Evolutionary conservation across 2,797 vertebrate species (phyloP), one percentile per base, ranked within the genome.

Genomic region (Pampus argenteus): DNA sequence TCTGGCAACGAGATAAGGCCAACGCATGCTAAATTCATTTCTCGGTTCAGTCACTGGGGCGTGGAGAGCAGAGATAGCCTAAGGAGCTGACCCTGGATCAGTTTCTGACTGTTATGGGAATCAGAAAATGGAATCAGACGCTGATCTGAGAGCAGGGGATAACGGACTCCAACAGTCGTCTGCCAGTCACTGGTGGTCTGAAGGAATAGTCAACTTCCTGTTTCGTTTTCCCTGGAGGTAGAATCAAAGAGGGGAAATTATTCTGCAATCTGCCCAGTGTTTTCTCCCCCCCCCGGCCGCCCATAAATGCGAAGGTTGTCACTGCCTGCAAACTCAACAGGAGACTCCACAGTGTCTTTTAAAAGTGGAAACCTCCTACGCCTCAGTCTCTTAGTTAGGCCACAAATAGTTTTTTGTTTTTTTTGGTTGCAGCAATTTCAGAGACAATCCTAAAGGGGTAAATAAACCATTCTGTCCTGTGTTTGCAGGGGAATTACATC

Each of bases 221-320:
- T 91, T 93, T 95, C 87, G 74, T 88, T 94, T 94, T 92, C 77
- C 83, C 84, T 89, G 84, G 90, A 79, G 68, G 83, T 87, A 84
- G 88, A 95, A 95, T 94, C 93, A 94, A 96, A 95, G 92, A 64
- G 75, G 84, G 86, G 86, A 94, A 95, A 95, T 94, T 92, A 90
- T 89, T 90, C 69, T 60, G 90, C 87, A 95, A 94, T 95, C 93
- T 94, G 89, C 88, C 85, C 71, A 82, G 78, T 89, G 88, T 94
- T 94, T 89, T 83, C 87, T 91, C 87, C 57, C 22, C 9, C 67
- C 70, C 44, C 52, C 31, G 76, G 75, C 86, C 92, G 88, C 83
- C n/a, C n/a, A n/a, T n/a, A 88, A 90, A 92, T 67, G 88, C 84
- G 76, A 86, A 91, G 88, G 66, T 48, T 81, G 77, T 88, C 45